Base-by-base conservation (phyloP, 2,888 invertebrate species). In the Eristalis tenax region DNA sequence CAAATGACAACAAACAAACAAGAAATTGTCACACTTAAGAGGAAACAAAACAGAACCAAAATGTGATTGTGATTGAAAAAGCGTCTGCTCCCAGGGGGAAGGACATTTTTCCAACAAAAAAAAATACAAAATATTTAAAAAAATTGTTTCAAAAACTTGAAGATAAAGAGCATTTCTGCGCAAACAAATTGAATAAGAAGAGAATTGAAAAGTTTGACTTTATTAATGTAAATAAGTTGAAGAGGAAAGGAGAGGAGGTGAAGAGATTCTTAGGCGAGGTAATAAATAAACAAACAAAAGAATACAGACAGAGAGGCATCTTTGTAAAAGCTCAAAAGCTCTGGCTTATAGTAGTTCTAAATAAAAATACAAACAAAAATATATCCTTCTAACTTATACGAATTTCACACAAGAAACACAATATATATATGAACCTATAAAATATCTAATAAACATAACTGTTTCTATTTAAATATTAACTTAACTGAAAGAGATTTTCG, bases 61-160 rank as follows among this genome's bases (percentile, higher is more conserved):
- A 87, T 87, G 87, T 87, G 87, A 87, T 87, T 87, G 87, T 83
- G 83, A 87, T 87, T 87, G 83, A 87, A 87, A 87, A 86, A 78
- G 83, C 82, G 86, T 86, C 86, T 82, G 75, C 75, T 86, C 83
- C 87, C 87, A 18, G 69, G 80, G 87, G 83, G 87, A 83, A 83
- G 65, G 83, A 82, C 86, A 83, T 86, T 86, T 82, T 86, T 86
- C 83, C 78, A 82, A 78, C 82, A 76, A 71, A 76, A 70, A 74
- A 56, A 61, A 69, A 59, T 63, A 65, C 23, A 35, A 73, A 57
- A 57, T 26, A 59, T 59, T 23, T 59, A 71, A 63, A 56, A 73
- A 73, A 82, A 78, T 40, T 86, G 74, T 82, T 86, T 86, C 65
- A 70, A 75, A 82, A 82, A 74, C 74, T 75, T 70, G 65, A 77